Evolutionary conservation across 2,113 vertebrate species (phyloP), one percentile per base, ranked within the genome.

Genomic region (Chaetodon auriga): DNA sequence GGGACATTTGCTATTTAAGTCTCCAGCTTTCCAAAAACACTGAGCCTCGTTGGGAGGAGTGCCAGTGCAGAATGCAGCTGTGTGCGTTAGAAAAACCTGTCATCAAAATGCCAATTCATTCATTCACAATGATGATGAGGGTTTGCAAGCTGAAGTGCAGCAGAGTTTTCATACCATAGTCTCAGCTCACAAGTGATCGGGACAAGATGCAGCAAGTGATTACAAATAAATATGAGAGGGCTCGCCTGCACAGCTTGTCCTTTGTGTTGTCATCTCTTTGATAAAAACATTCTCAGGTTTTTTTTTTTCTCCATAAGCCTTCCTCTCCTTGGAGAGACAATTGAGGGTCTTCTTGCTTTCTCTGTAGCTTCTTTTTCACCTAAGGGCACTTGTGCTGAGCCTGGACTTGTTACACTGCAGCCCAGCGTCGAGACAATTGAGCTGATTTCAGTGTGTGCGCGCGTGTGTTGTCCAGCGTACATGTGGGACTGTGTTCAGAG

Each of bases 271-370:
- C 64, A 60, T 83, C 4, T 65, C 86, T 92, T 85, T 89, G 84
- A 92, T 89, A 54, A 80, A 81, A 85, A 72, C 72, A 46, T 65
- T 66, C 85, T 74, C 82, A 78, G 77, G 63, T 73, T 79, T 78
- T 82, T 84, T 79, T 62, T 61, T 30, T 30, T 30, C 48, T 81
- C 35, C 62, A 83, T 48, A 64, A 77, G 88, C 76, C 91, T 92
- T 91, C 88, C 89, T 91, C 76, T 94, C 94, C 94, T 92, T 89
- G 71, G 94, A 93, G 94, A 93, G 89, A 93, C 91, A 92, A 93
- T 93, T 87, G 91, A 91, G 84, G 83, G 70, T 71, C 82, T 82
- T 90, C 84, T 89, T 49, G 58, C 78, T 89, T 74, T 85, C 81
- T 90, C 84, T 90, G 84, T 70, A 83, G 82, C 79, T 81, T 87